Evolutionary conservation across 2,888 invertebrate genomes (phyloP).

Genomic region (Muschampia plurimacula): DNA sequence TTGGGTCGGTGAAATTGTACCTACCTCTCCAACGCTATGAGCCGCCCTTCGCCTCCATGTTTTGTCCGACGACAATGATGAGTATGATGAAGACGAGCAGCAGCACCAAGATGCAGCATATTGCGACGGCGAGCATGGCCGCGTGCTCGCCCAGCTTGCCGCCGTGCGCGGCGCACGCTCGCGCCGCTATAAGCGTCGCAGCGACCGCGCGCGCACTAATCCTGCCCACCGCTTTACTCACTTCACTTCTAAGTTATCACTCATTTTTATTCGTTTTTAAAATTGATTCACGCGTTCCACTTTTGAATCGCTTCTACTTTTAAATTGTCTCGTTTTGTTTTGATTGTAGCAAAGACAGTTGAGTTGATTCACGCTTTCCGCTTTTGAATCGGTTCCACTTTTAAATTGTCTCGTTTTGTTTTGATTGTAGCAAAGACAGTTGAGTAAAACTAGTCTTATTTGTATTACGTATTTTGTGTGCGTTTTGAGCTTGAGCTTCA

Average conservation of each 20-base stretch:
- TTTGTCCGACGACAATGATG: conserved; percentile 93
- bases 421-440: not conserved
- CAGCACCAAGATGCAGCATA: conserved; percentile 93
- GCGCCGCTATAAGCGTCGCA: conserved; percentile 68
- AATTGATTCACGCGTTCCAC: not conserved
- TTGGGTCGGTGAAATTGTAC: not conserved
- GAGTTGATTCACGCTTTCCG: not conserved
- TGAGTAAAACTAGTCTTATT: not conserved
- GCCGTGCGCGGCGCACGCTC: conserved; percentile 66
- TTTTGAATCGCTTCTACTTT: not conserved
- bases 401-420: not conserved
- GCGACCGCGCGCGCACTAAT: conserved; percentile 67
- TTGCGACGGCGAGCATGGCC: conserved; percentile 93
- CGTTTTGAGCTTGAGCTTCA: not conserved
- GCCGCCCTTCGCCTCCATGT: conserved; percentile 88
- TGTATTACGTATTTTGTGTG: not conserved
- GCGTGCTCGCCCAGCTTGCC: conserved; percentile 85
- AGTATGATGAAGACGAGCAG: conserved; percentile 93
- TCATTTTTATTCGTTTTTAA: conserved; percentile 32
- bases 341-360: not conserved
- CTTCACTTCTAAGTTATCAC: conserved; percentile 9
- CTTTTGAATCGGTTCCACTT: not conserved
- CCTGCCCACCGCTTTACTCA: conserved; percentile 45
- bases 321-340: not conserved
- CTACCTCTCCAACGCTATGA: conserved; percentile 79